These are phyloP conservation scores for Pycnonotus jocosus DNA, from an alignment of 2,113 vertebrate genomes.

Conservation along the genomic window DNA sequence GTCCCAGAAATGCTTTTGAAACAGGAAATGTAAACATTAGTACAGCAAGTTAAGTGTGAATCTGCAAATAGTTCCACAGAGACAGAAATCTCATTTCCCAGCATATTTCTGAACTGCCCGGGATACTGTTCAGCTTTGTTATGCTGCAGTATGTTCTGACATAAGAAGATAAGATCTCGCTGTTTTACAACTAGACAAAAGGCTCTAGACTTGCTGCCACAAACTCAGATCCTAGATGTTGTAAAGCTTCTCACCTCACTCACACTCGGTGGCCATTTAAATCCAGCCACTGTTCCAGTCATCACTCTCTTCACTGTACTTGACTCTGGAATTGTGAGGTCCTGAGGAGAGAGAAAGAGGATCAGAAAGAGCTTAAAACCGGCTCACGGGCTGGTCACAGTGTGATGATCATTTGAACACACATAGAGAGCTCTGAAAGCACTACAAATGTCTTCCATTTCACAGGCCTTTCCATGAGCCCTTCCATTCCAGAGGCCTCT, in stretches of 20 bases:
- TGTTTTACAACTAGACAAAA: not conserved
- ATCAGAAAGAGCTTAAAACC: not conserved
- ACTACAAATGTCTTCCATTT: not conserved
- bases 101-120: not conserved
- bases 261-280: constrained; percentile 94
- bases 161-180: not conserved
- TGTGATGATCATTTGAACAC: not conserved
- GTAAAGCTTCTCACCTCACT: constrained; percentile 73
- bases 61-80: not conserved
- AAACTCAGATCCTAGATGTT: not conserved
- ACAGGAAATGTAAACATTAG: not conserved
- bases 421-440: not conserved
- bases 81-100: not conserved
- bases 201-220: not conserved
- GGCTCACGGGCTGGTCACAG: not conserved
- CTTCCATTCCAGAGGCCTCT: not conserved
- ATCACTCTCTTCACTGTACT: constrained; percentile 91
- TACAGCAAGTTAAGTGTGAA: not conserved
- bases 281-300: constrained; percentile 86
- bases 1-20: not conserved
- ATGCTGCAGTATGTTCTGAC: not conserved
- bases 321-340: constrained; percentile 92
- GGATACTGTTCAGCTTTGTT: not conserved
- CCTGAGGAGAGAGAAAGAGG: constrained; percentile 78
- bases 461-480: not conserved